A percentile compares a stretch with the other conserved stretches of the same genome.
phyloP scores from a whole-genome alignment of 2,888 invertebrate genomes.

The Sialis fuliginosa region DNA sequence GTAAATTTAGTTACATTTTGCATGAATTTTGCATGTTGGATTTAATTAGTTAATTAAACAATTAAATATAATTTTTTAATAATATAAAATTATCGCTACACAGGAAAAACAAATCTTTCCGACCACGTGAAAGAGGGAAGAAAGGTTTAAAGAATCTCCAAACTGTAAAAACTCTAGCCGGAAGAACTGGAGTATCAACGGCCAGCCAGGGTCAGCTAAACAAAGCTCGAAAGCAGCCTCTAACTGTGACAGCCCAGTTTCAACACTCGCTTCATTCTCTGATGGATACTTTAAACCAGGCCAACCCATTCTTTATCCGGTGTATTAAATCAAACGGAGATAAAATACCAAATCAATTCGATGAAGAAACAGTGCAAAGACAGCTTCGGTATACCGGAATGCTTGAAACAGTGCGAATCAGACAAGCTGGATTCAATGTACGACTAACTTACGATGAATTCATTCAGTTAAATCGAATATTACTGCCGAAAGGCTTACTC shows the following conservation, averaged over 20 bases:
- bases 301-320: conserved; percentile 69
- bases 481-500: conserved; percentile 70
- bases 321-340: conserved; percentile 93
- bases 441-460: conserved; percentile 88
- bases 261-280: conserved; percentile 79
- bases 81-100: conserved; percentile 10
- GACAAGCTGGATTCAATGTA: conserved; percentile 91
- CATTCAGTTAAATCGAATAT: conserved; percentile 77
- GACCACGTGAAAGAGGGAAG: conserved; percentile 70
- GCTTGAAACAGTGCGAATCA: conserved; percentile 87
- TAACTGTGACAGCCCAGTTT: conserved; percentile 90
- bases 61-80: too few relatives aligned
- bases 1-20: too few relatives aligned
- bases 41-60: too few relatives aligned
- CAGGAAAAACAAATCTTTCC: conserved; percentile 86
- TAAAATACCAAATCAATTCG: conserved; percentile 83
- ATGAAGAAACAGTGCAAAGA: conserved; percentile 81
- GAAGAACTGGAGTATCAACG: conserved; percentile 44
- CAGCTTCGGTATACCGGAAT: conserved; percentile 90
- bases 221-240: conserved; percentile 66
- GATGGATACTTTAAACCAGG: conserved; percentile 86
- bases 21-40: too few relatives aligned
- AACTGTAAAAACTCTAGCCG: conserved; percentile 80
- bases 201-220: conserved; percentile 29
- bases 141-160: conserved; percentile 80